Conservation (phyloP, 2,797 vertebrate species). For the Amazona ochrocephala region DNA sequence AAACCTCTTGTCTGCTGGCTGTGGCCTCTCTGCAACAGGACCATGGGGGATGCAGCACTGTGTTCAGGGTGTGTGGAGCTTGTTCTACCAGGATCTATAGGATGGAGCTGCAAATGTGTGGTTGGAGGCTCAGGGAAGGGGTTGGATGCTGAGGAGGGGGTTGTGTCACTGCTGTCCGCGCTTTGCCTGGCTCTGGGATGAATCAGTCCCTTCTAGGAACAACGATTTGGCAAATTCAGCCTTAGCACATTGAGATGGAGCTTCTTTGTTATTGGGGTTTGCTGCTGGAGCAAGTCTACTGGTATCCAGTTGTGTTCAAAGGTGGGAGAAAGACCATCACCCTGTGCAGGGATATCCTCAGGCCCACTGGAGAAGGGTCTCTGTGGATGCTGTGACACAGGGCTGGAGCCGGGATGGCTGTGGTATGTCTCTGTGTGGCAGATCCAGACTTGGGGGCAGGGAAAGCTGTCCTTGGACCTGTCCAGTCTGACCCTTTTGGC, state of each 20-base stretch:
- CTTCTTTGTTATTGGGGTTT: background rate
- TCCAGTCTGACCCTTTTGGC: background rate
- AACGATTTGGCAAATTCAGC: conserved; percentile 14
- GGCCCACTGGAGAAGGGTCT: background rate
- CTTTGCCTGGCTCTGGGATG: conserved; percentile 18
- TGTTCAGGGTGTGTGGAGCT: background rate
- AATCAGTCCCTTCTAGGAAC: background rate
- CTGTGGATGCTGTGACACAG: background rate
- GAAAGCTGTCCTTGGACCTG: background rate
- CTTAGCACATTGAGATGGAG: background rate
- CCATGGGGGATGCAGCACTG: rapidly evolving
- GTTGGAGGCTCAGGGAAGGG: background rate
- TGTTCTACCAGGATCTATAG: background rate
- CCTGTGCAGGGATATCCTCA: background rate
- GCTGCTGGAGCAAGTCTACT: background rate
- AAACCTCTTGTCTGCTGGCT: background rate
- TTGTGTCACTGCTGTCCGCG: background rate
- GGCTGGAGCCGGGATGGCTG: background rate
- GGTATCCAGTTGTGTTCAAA: background rate
- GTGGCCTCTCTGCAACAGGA: background rate
- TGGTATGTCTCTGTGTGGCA: background rate
- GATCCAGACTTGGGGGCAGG: background rate
- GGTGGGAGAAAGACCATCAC: background rate
- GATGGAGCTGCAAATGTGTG: background rate
- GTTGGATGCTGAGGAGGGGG: background rate